Conservation (phyloP, 2,797 vertebrate species). For the Lateolabrax maculatus region DNA sequence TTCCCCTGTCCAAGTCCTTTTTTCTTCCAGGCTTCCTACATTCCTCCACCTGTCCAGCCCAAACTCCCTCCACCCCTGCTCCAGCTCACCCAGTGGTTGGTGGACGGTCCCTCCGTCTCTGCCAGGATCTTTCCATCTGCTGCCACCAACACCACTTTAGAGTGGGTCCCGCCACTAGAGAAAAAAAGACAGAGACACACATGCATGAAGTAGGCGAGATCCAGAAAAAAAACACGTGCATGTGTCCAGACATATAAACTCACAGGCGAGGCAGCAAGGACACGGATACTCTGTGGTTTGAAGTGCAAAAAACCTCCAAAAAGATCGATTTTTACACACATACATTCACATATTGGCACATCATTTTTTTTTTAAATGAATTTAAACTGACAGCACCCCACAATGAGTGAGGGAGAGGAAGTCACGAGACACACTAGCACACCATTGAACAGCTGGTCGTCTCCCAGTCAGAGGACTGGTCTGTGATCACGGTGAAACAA, state of each 20-base stretch:
- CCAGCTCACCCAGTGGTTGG: slow-evolving; percentile 94
- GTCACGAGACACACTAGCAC: slow-evolving; percentile 48
- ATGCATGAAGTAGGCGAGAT: background rate
- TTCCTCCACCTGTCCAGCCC: background rate
- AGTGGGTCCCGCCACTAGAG: slow-evolving; percentile 90
- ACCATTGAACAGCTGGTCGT: too few species aligned
- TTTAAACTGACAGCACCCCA: background rate
- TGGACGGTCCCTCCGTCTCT: slow-evolving; percentile 89
- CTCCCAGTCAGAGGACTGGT: background rate
- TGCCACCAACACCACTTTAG: slow-evolving; percentile 89
- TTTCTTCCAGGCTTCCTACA: background rate
- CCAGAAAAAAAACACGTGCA: background rate
- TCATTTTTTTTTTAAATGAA: too few species aligned
- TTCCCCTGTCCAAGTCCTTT: background rate
- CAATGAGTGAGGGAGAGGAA: background rate
- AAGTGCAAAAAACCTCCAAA: background rate
- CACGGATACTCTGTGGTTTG: background rate
- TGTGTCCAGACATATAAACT: background rate
- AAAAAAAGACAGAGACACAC: background rate
- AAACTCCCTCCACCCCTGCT: background rate
- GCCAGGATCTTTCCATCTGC: slow-evolving; percentile 88
- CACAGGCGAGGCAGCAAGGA: background rate
- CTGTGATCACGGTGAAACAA: background rate
- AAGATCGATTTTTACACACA: background rate
- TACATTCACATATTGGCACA: too few species aligned